Evolutionary conservation across 2,888 invertebrate genomes (phyloP), one percentile per base, ranked within the genome.

Genomic region (Malthinus flaveolus): DNA sequence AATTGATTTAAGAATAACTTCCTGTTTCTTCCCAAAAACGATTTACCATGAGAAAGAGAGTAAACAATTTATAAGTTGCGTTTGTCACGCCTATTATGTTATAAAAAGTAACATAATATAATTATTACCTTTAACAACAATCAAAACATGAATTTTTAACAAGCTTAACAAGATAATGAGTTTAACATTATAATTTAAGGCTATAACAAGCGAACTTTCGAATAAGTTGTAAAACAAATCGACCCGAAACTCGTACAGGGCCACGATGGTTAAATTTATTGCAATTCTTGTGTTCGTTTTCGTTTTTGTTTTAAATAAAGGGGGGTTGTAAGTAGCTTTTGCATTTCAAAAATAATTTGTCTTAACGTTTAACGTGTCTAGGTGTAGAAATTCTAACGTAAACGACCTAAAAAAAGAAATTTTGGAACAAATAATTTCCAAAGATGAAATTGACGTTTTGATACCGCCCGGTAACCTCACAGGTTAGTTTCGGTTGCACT

Each of bases 161-260:
- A 32, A 49, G 52, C 57, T 58, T 52, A 58, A 58, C 44, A 35
- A 34, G 57, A 58, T 49, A 58, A 58, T 15, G 11, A 44, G 35
- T 31, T 34, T 31, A 34, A 23, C 32, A 31, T 42, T 32, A 10
- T 39, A 11, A n/a, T 32, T 57, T 34, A 12, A 42, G 10, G 10
- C 37, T 15, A 42, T 9, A 42, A 42, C 39, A 42, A n/a, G 23
- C 23, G 23, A 23, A 23, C 23, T 23, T 23, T 23, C 5, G 5
- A 23, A 23, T 13, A 33, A 23, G 23, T 23, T n/a, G 12, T 36
- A 36, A 36, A 36, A 7, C n/a, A 11, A 12, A 36, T 11, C n/a
- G 12, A 10, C 36, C 5, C 23, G 23, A 23, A 9, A 10, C 36
- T 23, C 23, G 23, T 3, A 23, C 23, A 23, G 23, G 5, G 5